A percentile compares a stretch with the other conserved stretches of the same genome.
Evolutionary conservation across 2,797 vertebrate genomes (phyloP).

Genomic region (Pangasius krempfi): DNA sequence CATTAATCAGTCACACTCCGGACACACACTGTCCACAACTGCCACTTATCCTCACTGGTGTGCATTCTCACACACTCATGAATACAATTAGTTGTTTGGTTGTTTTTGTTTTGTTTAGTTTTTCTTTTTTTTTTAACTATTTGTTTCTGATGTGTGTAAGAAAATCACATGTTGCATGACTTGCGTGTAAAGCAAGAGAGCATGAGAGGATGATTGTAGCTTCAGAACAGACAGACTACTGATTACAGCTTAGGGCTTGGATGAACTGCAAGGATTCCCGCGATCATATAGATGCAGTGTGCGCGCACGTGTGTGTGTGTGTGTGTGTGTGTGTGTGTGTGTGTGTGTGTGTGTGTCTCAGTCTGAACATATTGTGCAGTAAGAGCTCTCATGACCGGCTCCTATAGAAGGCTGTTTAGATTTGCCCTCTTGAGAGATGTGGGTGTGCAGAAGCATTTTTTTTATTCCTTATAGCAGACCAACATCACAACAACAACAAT

Average conservation of each 20-base stretch:
- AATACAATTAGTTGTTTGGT: not conserved
- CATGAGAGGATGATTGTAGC: not conserved
- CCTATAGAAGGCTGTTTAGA: not conserved
- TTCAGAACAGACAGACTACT: not conserved
- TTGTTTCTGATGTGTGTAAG: not conserved
- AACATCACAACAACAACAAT: not conserved
- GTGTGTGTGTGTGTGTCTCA: not conserved
- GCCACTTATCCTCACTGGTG: not conserved
- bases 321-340: not conserved
- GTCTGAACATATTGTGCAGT: not conserved
- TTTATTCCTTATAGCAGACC: not conserved
- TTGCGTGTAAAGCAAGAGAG: not conserved
- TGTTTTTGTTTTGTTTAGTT: no score
- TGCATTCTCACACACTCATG: not conserved
- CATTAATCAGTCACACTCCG: conserved; percentile 18
- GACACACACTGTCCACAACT: not conserved
- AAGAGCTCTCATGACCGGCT: not conserved
- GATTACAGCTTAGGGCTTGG: not conserved
- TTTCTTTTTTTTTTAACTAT: not conserved
- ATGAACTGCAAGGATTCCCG: not conserved
- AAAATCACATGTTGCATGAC: not conserved
- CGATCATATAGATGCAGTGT: not conserved
- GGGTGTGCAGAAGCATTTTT: not conserved
- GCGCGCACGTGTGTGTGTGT: not conserved
- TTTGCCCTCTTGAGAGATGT: not conserved